Evolutionary conservation across 2,888 invertebrate genomes (phyloP), one percentile per base, ranked within the genome.

Genomic region (Oxytorus armatus): DNA sequence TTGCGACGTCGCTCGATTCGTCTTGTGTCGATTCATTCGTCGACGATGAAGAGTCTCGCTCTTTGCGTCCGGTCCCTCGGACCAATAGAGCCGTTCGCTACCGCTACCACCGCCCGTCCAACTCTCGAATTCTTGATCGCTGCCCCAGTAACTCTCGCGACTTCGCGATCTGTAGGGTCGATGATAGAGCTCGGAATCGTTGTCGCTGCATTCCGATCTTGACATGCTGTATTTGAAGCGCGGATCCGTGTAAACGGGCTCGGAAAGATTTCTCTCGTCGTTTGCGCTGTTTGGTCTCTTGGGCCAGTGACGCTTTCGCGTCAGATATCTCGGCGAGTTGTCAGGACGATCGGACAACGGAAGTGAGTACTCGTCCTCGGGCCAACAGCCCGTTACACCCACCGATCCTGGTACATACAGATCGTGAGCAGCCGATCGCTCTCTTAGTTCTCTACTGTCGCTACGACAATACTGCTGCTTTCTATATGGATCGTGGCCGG

Each of bases 131-230:
- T 92, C 91, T 73, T 92, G 90, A 80, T 92, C 90, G 81, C 91
- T 90, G 18, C 90, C 89, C 90, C 91, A 91, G 63, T 91, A 91
- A 23, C 89, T 90, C 65, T 92, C 91, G 3, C 91, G 90, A 63
- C 91, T 91, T 44, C 91, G 87, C 0, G 92, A 91, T 72, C 92
- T 87, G 23, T 89, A 89, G 0, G 90, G 86, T n/a, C 91, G 88
- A 70, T 89, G 88, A 55, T 91, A 91, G 0, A 86, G 88, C 66
- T 91, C 91, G 2, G 90, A 88, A 47, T 92, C 92, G 68, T 89
- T 92, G 76, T 91, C 92, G 74, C 91, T 91, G 66, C 91, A 92
- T 66, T 92, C 92, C 0, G 92, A 92, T n/a, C 92, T 89, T 0
- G 91, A 90, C 11, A 91, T 87, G 1, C 88, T 87, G 68, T 90